Percentiles rank a stretch among this genome's conserved stretches.
Evolutionary conservation across 2,888 invertebrate species (phyloP).

Genomic region (Arctia plantaginis): DNA sequence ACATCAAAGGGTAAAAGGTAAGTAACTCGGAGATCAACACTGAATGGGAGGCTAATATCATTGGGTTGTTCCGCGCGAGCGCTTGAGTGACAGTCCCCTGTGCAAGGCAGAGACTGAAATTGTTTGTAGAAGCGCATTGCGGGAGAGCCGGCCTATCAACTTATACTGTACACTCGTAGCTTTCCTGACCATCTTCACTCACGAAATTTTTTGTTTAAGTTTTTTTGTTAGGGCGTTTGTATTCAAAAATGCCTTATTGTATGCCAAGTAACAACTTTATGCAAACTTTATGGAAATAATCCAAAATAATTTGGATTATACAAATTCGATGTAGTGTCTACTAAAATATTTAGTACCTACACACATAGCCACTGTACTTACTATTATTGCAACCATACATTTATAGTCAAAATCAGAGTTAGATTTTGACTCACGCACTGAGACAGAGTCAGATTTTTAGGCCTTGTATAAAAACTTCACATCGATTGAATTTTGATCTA

Average conservation of each 20-base stretch:
- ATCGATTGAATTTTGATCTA: too few species aligned
- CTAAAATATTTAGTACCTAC: neutral
- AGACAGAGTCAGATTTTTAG: too few species aligned
- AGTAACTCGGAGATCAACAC: constrained; percentile 59
- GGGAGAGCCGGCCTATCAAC: constrained; percentile 60
- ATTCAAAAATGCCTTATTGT: constrained; percentile 1
- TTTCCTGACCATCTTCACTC: constrained; percentile 31
- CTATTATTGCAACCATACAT: neutral
- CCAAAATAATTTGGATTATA: neutral
- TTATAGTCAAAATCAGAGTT: neutral
- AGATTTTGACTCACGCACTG: too few species aligned
- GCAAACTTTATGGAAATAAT: neutral
- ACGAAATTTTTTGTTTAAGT: constrained; percentile 20
- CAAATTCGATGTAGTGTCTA: neutral
- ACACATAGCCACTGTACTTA: neutral
- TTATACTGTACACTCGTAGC: constrained; percentile 44
- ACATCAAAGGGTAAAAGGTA: constrained; percentile 49
- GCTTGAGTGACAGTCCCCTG: constrained; percentile 82
- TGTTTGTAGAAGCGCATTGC: constrained; percentile 72
- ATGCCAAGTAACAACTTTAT: constrained; percentile 15
- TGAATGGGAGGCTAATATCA: constrained; percentile 73
- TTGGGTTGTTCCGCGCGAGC: constrained; percentile 76
- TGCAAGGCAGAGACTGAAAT: constrained; percentile 72
- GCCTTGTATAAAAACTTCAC: too few species aligned
- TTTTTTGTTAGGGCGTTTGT: constrained; percentile 26